A percentile compares a stretch with the other conserved stretches of the same genome.
phyloP scores from a whole-genome alignment of 2,888 invertebrate species.

The Cyaniris semiargus region DNA sequence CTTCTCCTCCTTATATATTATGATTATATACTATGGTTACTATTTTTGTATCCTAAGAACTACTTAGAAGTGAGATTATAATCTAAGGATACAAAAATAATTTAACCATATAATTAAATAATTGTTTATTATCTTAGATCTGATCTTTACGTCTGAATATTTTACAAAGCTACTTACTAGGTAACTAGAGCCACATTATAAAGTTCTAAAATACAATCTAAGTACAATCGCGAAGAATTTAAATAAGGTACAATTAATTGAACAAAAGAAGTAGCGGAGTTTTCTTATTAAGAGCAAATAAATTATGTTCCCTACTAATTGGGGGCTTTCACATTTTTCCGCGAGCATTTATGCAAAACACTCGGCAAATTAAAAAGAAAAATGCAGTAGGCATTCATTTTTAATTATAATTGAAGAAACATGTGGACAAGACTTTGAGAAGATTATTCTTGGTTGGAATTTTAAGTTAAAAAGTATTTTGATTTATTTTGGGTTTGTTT shows the following conservation, averaged over 20 bases:
- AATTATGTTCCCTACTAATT: constrained; percentile 73
- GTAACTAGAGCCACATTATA: not conserved
- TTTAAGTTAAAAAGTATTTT: not conserved
- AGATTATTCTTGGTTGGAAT: not conserved
- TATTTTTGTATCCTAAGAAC: no score
- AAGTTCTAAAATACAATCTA: not conserved
- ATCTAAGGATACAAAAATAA: no score
- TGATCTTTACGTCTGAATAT: no score
- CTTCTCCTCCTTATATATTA: no score
- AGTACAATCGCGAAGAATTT: constrained; percentile 25
- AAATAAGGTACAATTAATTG: constrained; percentile 31
- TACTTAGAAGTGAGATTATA: no score
- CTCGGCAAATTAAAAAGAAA: constrained; percentile 75
- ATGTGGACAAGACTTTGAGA: constrained; percentile 46
- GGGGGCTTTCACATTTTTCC: constrained; percentile 61
- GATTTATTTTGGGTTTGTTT: not conserved
- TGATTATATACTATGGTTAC: no score
- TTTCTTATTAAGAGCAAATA: constrained; percentile 69
- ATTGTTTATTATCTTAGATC: no score
- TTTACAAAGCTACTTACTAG: no score
- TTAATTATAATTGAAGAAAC: constrained; percentile 62
- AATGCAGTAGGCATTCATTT: constrained; percentile 70
- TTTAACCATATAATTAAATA: no score
- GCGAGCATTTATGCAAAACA: constrained; percentile 76
- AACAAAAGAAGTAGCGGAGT: constrained; percentile 50